Evolutionary conservation across 1,140 invertebrate species (phyloP).

Genomic region (Diabrotica undecimpunctata): DNA sequence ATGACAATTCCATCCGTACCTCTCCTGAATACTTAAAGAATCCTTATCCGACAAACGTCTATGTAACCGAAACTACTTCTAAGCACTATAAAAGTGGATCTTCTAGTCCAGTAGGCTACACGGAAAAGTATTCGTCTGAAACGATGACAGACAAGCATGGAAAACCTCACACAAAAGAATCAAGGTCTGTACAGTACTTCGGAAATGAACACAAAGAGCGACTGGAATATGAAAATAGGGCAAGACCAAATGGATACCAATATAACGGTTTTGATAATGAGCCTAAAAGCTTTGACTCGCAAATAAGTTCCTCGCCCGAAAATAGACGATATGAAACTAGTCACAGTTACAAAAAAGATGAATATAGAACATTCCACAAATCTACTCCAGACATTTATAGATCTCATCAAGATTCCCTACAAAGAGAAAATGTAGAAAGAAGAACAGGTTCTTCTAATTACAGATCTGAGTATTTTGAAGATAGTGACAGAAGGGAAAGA

Average conservation of each 20-base stretch:
- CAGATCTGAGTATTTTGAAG: conserved; percentile 47
- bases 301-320: conserved; percentile 57
- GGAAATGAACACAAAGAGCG: conserved; percentile 39
- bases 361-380: conserved; percentile 50
- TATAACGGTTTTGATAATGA: conserved; percentile 53
- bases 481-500: conserved; percentile 53
- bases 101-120: conserved; percentile 48
- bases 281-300: conserved; percentile 62
- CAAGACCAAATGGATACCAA: conserved; percentile 14
- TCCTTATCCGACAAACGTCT: conserved; percentile 50
- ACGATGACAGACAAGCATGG: conserved; percentile 52
- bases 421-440: conserved; percentile 45
- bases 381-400: conserved; percentile 56
- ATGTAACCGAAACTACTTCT: conserved; percentile 52
- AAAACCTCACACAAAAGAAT: conserved; percentile 56
- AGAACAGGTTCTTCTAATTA: conserved; percentile 45
- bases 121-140: conserved; percentile 54
- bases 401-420: conserved; percentile 48
- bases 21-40: conserved; percentile 52
- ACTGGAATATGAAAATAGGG: conserved; percentile 5
- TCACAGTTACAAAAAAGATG: conserved; percentile 50
- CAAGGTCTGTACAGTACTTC: conserved; percentile 49
- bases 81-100: conserved; percentile 50
- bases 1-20: conserved; percentile 50
- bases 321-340: conserved; percentile 53